Conservation (phyloP, 2,888 invertebrate genomes). For the Idaea dimidiata region DNA sequence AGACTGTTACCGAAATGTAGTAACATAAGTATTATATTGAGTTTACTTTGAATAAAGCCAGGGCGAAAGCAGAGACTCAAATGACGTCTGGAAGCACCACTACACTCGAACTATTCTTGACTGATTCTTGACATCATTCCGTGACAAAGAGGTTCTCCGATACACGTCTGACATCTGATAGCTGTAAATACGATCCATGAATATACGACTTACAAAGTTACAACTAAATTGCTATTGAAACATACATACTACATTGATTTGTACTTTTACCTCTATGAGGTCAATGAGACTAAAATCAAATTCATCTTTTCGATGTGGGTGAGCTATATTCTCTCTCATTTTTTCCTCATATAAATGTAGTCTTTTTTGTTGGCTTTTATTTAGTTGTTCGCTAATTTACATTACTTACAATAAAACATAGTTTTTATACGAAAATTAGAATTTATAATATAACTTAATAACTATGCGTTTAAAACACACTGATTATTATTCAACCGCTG, state of each 20-base stretch:
- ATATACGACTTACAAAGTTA: slow-evolving; percentile 9
- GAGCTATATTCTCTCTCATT: neutral
- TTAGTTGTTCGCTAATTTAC: neutral
- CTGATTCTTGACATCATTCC: slow-evolving; percentile 27
- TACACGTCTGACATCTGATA: slow-evolving; percentile 17
- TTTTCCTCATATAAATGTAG: neutral
- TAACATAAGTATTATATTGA: neutral
- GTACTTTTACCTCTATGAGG: slow-evolving; percentile 1
- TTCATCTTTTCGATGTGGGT: slow-evolving; percentile 2
- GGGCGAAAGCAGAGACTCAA: neutral
- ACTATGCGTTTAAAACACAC: neutral
- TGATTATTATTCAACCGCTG: neutral
- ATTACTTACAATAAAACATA: slow-evolving; percentile 1
- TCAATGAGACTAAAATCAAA: slow-evolving; percentile 11
- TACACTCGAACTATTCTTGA: slow-evolving; percentile 13
- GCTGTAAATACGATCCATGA: slow-evolving; percentile 10
- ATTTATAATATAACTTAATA: neutral
- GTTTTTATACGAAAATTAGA: neutral
- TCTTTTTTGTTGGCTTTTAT: neutral
- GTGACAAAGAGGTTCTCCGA: slow-evolving; percentile 19
- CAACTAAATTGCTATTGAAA: slow-evolving; percentile 17
- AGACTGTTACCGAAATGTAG: neutral
- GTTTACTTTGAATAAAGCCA: neutral
- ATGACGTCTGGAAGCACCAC: neutral
- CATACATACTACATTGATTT: slow-evolving; percentile 15